Percentiles rank a stretch among this genome's conserved stretches.
Evolutionary conservation across 2,797 vertebrate species (phyloP).

Genomic region (Fundulus diaphanus): DNA sequence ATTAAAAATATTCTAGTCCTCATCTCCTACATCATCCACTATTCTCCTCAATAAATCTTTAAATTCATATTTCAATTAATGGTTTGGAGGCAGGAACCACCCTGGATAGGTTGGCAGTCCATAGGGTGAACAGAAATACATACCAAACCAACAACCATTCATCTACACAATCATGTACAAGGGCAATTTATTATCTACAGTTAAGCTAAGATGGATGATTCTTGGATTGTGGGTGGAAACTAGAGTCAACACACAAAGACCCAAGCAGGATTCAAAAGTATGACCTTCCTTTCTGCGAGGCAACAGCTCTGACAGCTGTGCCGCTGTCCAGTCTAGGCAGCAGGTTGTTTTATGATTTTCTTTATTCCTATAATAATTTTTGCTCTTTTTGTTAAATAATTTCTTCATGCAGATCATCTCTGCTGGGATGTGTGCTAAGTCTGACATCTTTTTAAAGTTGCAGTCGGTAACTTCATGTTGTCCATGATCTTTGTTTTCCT

Average conservation of each 20-base stretch:
- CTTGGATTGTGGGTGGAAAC: neutral
- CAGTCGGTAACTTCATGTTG: neutral
- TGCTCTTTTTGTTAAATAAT: neutral
- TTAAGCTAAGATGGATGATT: neutral
- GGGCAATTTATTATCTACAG: neutral
- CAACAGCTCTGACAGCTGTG: neutral
- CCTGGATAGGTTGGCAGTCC: neutral
- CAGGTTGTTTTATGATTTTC: neutral
- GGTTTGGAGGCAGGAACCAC: neutral
- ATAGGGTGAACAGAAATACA: neutral
- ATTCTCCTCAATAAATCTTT: slow-evolving; percentile 1
- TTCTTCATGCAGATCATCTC: neutral
- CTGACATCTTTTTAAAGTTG: neutral
- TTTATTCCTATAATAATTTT: neutral
- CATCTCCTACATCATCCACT: neutral
- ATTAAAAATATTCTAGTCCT: neutral
- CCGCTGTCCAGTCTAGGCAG: neutral
- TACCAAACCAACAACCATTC: neutral
- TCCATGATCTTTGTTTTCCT: neutral
- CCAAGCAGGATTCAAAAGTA: neutral
- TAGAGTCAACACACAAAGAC: neutral
- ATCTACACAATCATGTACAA: neutral
- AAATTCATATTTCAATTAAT: neutral
- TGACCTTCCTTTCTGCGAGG: neutral
- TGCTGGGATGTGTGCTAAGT: neutral